These are phyloP conservation scores for Metallyticus violacea DNA, from an alignment of 2,888 invertebrate genomes.

Conservation along the genomic window DNA sequence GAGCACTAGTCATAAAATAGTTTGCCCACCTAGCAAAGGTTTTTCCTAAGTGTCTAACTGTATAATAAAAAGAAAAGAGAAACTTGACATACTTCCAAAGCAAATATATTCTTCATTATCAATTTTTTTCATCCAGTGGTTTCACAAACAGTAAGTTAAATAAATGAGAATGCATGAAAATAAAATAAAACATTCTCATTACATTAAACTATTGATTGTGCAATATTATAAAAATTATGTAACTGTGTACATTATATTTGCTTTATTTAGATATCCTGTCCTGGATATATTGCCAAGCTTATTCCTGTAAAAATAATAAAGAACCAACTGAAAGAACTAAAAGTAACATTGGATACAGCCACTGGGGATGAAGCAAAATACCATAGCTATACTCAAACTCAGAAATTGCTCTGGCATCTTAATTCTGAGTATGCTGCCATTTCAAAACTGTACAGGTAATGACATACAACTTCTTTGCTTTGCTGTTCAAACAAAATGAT, in stretches of 20 bases:
- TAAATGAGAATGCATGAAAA: no score
- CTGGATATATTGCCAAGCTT: constrained; percentile 56
- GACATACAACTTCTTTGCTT: not conserved
- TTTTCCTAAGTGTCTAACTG: no score
- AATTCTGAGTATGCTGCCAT: constrained; percentile 41
- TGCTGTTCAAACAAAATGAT: not conserved
- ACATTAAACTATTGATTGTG: no score
- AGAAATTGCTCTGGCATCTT: constrained; percentile 39
- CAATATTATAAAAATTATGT: no score
- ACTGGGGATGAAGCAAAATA: not conserved
- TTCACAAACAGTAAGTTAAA: no score
- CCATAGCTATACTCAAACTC: constrained; percentile 29
- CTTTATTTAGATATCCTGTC: constrained; percentile 50
- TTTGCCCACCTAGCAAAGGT: no score
- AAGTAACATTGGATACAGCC: constrained; percentile 39
- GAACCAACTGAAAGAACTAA: constrained; percentile 45
- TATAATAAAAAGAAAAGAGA: no score
- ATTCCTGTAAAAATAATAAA: constrained; percentile 48
- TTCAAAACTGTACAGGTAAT: constrained; percentile 40
- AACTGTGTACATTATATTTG: not conserved
- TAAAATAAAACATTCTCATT: no score
- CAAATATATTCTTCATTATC: no score
- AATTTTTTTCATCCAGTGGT: no score
- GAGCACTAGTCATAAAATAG: no score
- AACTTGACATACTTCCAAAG: no score